Conservation (phyloP, 2,113 vertebrate species). For the Lipophrys pholis region DNA sequence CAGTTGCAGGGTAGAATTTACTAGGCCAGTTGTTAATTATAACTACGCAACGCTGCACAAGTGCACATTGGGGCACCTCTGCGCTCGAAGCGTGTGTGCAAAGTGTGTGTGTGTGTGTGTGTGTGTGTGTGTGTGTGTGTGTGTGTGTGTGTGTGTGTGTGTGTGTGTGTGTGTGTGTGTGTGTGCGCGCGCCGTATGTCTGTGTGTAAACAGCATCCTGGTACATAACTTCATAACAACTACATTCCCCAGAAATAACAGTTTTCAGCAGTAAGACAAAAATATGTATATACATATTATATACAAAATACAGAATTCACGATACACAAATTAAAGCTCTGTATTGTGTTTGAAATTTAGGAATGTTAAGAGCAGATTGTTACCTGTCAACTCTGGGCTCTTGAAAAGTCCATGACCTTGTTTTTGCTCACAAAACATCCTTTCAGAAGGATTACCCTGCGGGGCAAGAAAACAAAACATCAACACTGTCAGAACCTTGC, state of each 20-base stretch:
- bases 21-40: slow-evolving; percentile 66
- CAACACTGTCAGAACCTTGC: slow-evolving; percentile 41
- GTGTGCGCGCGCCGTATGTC: not conserved
- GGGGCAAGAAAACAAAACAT: slow-evolving; percentile 28
- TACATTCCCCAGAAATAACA: not conserved
- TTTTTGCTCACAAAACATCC: slow-evolving; percentile 12
- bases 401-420: slow-evolving; percentile 30
- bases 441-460: slow-evolving; percentile 34
- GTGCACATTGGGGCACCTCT: not conserved
- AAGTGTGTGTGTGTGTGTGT: not conserved
- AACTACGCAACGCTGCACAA: slow-evolving; percentile 34
- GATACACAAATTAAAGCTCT: not conserved
- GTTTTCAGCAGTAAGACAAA: not conserved
- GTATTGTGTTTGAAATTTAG: not conserved
- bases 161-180: not conserved
- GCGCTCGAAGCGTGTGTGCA: not conserved
- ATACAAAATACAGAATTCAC: too few relatives aligned
- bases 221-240: not conserved
- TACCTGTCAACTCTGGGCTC: slow-evolving; percentile 8
- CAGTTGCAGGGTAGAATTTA: slow-evolving; percentile 40
- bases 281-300: not conserved
- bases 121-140: not conserved
- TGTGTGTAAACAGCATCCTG: slow-evolving; percentile 6
- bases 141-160: not conserved
- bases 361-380: not conserved